These are phyloP conservation scores for Apostichopus californicus DNA, from an alignment of 35 echinoderm and acorn worm genomes.

Conservation along the genomic window DNA sequence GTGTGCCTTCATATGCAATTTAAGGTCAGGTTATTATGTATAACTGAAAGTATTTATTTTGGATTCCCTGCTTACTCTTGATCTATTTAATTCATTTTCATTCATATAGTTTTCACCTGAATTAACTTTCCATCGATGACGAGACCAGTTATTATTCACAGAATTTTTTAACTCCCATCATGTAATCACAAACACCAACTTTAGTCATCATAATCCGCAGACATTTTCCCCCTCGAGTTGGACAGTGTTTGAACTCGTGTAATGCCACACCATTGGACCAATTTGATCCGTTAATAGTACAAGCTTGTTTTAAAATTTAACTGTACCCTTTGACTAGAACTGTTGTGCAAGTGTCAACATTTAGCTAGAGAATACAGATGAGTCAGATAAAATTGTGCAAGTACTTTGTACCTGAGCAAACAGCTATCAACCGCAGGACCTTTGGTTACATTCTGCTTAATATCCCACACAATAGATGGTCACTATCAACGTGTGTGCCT, in stretches of 20 bases:
- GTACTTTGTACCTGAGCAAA: neutral
- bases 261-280: neutral
- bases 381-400: neutral
- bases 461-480: neutral
- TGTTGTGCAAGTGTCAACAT: slow-evolving; percentile 25
- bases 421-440: neutral
- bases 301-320: slow-evolving; percentile 46
- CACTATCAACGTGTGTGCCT: neutral
- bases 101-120: too few species aligned
- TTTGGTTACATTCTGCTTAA: neutral
- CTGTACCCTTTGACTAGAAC: neutral
- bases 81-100: too few species aligned
- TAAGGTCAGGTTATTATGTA: too few species aligned
- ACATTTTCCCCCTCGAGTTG: neutral
- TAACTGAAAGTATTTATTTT: too few species aligned
- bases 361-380: neutral
- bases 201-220: too few species aligned
- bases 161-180: too few species aligned
- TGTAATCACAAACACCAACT: too few species aligned
- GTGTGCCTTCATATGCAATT: too few species aligned
- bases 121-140: too few species aligned
- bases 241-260: neutral
- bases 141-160: too few species aligned
- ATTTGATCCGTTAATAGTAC: neutral
- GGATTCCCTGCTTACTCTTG: too few species aligned